These are phyloP conservation scores for Parnassius smintheus DNA, from an alignment of 2,888 invertebrate genomes.

Conservation along the genomic window DNA sequence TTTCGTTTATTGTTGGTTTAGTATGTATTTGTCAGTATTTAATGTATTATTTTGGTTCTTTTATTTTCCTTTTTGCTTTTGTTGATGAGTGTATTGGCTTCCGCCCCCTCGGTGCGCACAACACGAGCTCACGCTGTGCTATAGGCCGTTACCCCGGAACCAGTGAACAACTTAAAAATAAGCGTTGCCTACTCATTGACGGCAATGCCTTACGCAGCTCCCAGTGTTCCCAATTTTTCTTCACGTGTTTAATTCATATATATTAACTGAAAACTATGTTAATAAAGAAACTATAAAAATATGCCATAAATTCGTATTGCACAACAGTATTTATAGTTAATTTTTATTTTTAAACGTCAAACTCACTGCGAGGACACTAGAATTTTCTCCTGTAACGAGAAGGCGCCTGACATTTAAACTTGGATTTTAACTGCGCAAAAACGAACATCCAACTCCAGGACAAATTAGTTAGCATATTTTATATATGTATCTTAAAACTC, in stretches of 20 bases:
- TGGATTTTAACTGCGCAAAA: too few species aligned
- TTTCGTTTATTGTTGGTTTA: neutral
- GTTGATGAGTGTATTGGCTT: conserved; percentile 38
- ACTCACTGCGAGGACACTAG: too few species aligned
- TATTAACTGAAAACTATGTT: too few species aligned
- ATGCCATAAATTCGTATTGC: too few species aligned
- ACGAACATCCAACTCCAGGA: too few species aligned
- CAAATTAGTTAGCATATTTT: too few species aligned
- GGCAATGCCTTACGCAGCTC: conserved; percentile 19
- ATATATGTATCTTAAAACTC: too few species aligned
- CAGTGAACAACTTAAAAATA: conserved; percentile 33
- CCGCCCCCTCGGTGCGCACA: conserved; percentile 35
- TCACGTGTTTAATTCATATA: neutral
- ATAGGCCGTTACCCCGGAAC: conserved; percentile 37
- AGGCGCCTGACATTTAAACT: too few species aligned
- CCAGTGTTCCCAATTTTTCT: conserved; percentile 11
- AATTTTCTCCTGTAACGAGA: too few species aligned
- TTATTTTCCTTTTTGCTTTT: conserved; percentile 23
- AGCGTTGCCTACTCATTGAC: conserved; percentile 26
- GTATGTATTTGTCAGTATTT: conserved; percentile 1
- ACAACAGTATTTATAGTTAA: too few species aligned
- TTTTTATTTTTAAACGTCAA: too few species aligned
- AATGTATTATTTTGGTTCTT: conserved; percentile 3
- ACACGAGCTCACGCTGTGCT: conserved; percentile 19
- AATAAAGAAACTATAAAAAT: too few species aligned